Conservation (phyloP, 2,888 invertebrate genomes). For the Bellardia pandia region DNA sequence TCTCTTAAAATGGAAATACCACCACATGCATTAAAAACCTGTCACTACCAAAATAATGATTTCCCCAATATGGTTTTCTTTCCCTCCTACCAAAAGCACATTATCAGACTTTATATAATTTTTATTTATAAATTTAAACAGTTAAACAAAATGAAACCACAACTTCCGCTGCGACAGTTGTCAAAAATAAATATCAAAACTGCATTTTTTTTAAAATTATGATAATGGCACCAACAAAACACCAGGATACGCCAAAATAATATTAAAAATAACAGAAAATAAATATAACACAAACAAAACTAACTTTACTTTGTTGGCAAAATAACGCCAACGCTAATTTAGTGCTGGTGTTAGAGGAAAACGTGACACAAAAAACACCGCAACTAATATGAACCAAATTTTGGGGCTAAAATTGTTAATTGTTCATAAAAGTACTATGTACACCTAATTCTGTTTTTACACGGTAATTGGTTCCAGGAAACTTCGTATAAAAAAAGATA, state of each 20-base stretch:
- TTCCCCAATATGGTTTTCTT: not conserved
- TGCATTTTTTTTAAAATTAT: constrained; percentile 46
- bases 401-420: not conserved
- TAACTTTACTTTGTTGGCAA: not conserved
- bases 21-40: not conserved
- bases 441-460: no score
- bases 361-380: not conserved
- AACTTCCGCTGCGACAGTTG: constrained; percentile 43
- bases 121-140: not conserved
- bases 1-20: not conserved
- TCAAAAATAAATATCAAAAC: not conserved
- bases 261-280: not conserved
- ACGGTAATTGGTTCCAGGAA: no score
- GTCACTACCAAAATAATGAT: constrained; percentile 35
- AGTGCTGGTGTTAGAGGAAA: not conserved
- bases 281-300: not conserved
- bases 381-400: not conserved
- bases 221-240: constrained; percentile 35
- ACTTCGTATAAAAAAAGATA: no score
- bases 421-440: not conserved
- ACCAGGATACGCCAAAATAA: constrained; percentile 18
- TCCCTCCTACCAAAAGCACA: not conserved
- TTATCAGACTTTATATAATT: constrained; percentile 15
- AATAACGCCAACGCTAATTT: constrained; percentile 40
- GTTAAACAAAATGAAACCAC: constrained; percentile 23